A percentile compares a stretch with the other conserved stretches of the same genome.
These are phyloP conservation scores for Rhyzopertha dominica DNA, from an alignment of 1,140 invertebrate species.

Conservation along the genomic window DNA sequence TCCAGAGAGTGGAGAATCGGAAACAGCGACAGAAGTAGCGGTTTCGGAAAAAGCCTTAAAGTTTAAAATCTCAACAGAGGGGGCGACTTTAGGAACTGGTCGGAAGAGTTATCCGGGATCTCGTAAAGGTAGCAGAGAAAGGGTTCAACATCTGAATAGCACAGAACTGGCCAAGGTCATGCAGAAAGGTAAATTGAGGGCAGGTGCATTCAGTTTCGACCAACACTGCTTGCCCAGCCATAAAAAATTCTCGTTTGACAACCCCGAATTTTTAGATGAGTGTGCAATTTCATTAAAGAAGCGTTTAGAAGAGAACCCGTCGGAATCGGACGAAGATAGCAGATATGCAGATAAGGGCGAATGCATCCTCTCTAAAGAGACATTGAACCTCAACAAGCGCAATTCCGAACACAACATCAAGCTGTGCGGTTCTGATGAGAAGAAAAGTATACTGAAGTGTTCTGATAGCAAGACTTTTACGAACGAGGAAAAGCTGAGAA, in stretches of 20 bases:
- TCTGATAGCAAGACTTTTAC: conserved; percentile 25
- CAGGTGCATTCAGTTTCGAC: conserved; percentile 41
- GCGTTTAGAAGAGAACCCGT: conserved; percentile 24
- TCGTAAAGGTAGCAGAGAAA: conserved; percentile 55
- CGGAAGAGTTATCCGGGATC: conserved; percentile 58
- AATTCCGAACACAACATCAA: conserved; percentile 42
- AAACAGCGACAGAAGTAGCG: conserved; percentile 68
- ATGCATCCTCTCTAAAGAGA: conserved; percentile 40
- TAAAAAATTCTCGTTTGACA: conserved; percentile 41
- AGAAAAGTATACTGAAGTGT: conserved; percentile 38
- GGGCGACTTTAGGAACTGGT: conserved; percentile 46
- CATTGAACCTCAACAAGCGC: conserved; percentile 40
- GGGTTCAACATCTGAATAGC: conserved; percentile 40
- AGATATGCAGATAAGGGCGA: conserved; percentile 23
- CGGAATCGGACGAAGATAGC: conserved; percentile 18
- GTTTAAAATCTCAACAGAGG: conserved; percentile 68
- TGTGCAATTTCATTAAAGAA: conserved; percentile 38
- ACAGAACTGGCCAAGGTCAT: conserved; percentile 30
- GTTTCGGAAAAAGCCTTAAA: conserved; percentile 71
- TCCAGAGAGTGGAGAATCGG: conserved; percentile 58
- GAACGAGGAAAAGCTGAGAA: conserved; percentile 25
- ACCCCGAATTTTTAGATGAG: conserved; percentile 41
- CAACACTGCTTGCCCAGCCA: conserved; percentile 37
- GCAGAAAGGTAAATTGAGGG: conserved; percentile 39
- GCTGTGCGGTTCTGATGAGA: conserved; percentile 31